phyloP scores from a whole-genome alignment of 2,888 invertebrate species.

The Chymomyza fuscimana region DNA sequence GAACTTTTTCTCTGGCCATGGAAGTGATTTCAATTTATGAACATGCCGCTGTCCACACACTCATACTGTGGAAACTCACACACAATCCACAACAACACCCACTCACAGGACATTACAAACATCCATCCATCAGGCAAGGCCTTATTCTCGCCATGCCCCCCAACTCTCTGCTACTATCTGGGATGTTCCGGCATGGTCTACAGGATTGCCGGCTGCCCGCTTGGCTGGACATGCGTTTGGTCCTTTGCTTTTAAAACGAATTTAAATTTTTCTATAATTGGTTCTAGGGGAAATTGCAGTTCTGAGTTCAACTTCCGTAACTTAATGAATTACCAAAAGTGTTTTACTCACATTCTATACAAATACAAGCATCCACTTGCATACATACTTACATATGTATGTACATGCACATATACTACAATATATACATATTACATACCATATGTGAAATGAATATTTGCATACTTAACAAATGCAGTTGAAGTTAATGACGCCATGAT shows the following conservation, averaged over 20 bases:
- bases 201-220: not conserved
- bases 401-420: no score
- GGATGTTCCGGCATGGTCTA: not conserved
- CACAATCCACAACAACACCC: slow-evolving; percentile 1
- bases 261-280: slow-evolving; percentile 79
- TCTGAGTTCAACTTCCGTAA: slow-evolving; percentile 80
- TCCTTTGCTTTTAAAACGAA: slow-evolving; percentile 69
- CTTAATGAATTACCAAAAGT: slow-evolving; percentile 80
- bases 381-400: slow-evolving; percentile 8
- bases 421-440: no score
- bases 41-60: slow-evolving; percentile 71
- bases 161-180: not conserved
- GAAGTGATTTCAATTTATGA: slow-evolving; percentile 79
- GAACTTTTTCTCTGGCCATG: slow-evolving; percentile 73
- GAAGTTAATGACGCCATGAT: not conserved
- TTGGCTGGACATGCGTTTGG: slow-evolving; percentile 52
- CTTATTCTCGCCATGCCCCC: not conserved
- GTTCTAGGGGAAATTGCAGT: slow-evolving; percentile 80
- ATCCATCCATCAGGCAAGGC: slow-evolving; percentile 47
- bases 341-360: slow-evolving; percentile 63
- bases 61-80: slow-evolving; percentile 15
- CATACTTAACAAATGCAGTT: not conserved
- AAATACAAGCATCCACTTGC: slow-evolving; percentile 47
- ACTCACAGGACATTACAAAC: slow-evolving; percentile 42
- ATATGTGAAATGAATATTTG: not conserved